Evolutionary conservation across 2,113 vertebrate genomes (phyloP).

Genomic region (Xerus inauris): DNA sequence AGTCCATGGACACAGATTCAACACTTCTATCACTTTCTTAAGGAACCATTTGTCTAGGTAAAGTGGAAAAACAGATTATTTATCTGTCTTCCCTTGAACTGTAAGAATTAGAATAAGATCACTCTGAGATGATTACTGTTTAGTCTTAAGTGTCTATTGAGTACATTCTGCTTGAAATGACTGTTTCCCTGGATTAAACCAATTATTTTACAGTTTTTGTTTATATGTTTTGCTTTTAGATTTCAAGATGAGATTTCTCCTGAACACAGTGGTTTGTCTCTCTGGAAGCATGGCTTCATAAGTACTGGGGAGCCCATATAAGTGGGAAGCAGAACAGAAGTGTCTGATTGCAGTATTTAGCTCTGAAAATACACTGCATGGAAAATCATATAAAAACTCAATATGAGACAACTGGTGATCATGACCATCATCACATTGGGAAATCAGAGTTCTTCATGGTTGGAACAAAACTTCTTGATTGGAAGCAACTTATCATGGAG

Average conservation of each 20-base stretch:
- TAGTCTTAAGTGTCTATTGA: neutral
- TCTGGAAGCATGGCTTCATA: neutral
- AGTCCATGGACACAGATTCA: neutral
- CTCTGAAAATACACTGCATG: neutral
- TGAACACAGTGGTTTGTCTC: neutral
- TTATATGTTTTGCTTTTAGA: neutral
- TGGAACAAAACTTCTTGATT: neutral
- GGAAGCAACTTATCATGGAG: neutral
- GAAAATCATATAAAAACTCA: neutral
- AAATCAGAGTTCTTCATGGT: neutral
- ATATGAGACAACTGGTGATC: neutral
- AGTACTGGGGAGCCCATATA: neutral
- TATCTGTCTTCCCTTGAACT: neutral
- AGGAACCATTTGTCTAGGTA: slow-evolving; percentile 18
- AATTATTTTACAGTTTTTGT: neutral
- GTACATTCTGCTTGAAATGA: neutral
- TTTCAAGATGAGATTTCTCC: neutral
- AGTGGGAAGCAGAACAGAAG: neutral
- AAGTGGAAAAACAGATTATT: neutral
- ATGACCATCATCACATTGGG: neutral
- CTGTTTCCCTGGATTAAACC: neutral
- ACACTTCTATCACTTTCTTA: neutral
- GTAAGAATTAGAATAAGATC: neutral
- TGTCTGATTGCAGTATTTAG: neutral
- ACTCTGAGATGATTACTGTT: neutral